phyloP scores from a whole-genome alignment of 1,140 invertebrate species.

The Dinoponera quadriceps region DNA sequence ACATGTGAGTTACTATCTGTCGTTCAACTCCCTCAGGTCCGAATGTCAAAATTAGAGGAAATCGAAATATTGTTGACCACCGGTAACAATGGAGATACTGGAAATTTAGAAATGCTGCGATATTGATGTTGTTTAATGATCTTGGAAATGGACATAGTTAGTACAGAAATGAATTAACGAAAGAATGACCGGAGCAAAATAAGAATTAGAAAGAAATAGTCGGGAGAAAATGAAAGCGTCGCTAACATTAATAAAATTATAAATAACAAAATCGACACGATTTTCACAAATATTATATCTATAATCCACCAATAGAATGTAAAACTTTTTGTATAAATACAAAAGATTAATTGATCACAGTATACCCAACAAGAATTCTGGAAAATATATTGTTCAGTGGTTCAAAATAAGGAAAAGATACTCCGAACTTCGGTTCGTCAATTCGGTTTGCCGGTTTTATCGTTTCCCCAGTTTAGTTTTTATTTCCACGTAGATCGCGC shows the following conservation, averaged over 20 bases:
- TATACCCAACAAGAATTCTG: not conserved
- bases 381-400: not conserved
- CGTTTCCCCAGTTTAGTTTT: constrained; percentile 10
- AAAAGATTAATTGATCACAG: not conserved
- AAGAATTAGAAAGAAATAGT: not conserved
- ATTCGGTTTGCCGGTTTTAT: constrained; percentile 33
- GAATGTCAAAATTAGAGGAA: constrained; percentile 52
- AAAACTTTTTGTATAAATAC: not conserved
- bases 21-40: constrained; percentile 43
- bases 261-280: not conserved
- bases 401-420: not conserved
- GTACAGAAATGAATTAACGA: not conserved
- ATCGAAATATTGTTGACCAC: constrained; percentile 55
- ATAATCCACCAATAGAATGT: too few relatives aligned
- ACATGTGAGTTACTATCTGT: constrained; percentile 33
- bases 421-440: not conserved
- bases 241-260: not conserved
- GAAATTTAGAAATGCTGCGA: constrained; percentile 34
- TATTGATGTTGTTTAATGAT: constrained; percentile 45
- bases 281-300: too few relatives aligned
- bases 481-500: not conserved
- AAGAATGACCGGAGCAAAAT: not conserved
- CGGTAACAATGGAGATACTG: constrained; percentile 32
- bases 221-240: not conserved
- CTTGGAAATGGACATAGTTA: not conserved